Evolutionary conservation across 2,113 vertebrate species (phyloP).

Genomic region (Climacteris rufus): DNA sequence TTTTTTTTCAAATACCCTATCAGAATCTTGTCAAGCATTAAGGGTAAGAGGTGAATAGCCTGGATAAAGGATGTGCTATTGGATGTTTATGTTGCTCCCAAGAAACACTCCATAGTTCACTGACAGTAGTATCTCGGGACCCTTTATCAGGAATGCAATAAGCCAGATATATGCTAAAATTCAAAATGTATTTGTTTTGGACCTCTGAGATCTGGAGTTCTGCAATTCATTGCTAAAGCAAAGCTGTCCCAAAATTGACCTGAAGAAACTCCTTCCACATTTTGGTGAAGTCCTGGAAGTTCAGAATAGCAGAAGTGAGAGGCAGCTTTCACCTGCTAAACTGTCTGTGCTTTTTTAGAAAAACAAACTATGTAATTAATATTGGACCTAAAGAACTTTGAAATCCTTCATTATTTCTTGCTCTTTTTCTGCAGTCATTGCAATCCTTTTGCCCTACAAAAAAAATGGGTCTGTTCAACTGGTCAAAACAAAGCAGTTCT

Average conservation of each 20-base stretch:
- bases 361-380: neutral
- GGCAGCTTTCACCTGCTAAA: neutral
- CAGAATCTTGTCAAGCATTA: neutral
- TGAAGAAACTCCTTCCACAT: neutral
- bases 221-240: neutral
- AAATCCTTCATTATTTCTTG: neutral
- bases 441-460: neutral
- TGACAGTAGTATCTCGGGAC: neutral
- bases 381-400: neutral
- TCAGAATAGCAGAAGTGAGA: neutral
- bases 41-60: neutral
- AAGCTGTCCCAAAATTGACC: neutral
- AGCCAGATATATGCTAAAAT: slow-evolving; percentile 1
- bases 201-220: neutral
- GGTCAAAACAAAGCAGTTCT: neutral
- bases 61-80: neutral
- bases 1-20: neutral
- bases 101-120: slow-evolving; percentile 25
- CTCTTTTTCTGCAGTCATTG: neutral
- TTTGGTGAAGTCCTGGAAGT: neutral
- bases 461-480: neutral
- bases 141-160: neutral
- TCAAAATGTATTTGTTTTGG: neutral
- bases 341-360: neutral
- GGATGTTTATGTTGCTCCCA: neutral